These are phyloP conservation scores for Tigriopus japonicus DNA, from an alignment of 1,140 invertebrate genomes.

Conservation along the genomic window DNA sequence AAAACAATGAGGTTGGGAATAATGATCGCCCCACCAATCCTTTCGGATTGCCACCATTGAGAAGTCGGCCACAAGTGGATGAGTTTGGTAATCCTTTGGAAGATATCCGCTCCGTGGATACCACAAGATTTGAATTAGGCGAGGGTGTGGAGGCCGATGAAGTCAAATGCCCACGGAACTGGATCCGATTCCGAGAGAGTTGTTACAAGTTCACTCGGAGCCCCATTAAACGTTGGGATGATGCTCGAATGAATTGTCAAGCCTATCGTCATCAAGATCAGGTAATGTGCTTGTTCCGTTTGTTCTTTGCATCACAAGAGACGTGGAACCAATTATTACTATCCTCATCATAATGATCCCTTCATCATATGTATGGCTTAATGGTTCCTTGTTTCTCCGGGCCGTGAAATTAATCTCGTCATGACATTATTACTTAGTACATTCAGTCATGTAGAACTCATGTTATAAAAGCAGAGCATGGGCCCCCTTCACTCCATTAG, in stretches of 20 bases:
- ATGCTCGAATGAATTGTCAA: slow-evolving; percentile 57
- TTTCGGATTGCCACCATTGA: neutral
- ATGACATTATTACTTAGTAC: no score
- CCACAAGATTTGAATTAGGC: slow-evolving; percentile 6
- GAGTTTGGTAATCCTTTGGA: slow-evolving; percentile 15
- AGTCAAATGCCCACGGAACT: slow-evolving; percentile 51
- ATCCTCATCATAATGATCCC: no score
- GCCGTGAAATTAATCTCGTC: no score
- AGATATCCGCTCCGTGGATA: slow-evolving; percentile 7
- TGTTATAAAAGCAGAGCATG: no score
- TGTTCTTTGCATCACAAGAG: no score
- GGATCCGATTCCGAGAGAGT: slow-evolving; percentile 48
- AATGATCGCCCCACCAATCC: neutral
- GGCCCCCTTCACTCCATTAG: no score
- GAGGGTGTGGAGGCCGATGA: slow-evolving; percentile 12
- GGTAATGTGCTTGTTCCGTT: neutral
- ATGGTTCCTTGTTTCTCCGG: no score
- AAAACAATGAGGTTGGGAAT: neutral
- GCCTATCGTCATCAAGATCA: slow-evolving; percentile 18
- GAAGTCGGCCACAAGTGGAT: slow-evolving; percentile 10
- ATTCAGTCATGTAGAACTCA: no score
- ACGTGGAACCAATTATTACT: no score
- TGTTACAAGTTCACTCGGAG: slow-evolving; percentile 78
- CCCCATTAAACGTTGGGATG: slow-evolving; percentile 49
- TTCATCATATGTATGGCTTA: no score